Conservation (phyloP, 2,888 invertebrate genomes). For the Flexamia atlantica region DNA sequence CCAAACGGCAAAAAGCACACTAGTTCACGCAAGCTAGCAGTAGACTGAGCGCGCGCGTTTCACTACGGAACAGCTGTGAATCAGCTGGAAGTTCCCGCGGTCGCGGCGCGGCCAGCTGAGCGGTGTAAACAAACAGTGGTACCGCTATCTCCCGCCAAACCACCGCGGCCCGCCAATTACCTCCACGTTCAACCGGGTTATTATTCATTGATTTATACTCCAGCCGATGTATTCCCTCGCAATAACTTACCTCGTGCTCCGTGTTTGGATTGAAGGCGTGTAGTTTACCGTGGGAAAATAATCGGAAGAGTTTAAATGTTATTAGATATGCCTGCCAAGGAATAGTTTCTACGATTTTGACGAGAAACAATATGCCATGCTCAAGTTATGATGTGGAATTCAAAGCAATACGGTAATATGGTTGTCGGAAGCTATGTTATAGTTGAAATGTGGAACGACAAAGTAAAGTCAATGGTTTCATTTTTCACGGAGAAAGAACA, state of each 20-base stretch:
- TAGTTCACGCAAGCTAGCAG: conserved; percentile 28
- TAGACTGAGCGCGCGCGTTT: conserved; percentile 46
- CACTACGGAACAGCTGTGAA: conserved; percentile 40
- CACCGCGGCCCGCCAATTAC: conserved; percentile 44
- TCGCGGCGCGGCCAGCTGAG: conserved; percentile 30
- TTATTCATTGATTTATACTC: conserved; percentile 44
- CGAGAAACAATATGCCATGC: too few species aligned
- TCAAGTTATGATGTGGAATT: too few species aligned
- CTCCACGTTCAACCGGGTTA: conserved; percentile 17
- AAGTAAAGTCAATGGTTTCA: too few species aligned
- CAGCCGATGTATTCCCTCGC: conserved; percentile 20
- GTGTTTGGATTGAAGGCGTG: background rate
- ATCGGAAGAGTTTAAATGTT: background rate
- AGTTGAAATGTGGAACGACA: too few species aligned
- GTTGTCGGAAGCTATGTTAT: too few species aligned
- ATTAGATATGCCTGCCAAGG: too few species aligned
- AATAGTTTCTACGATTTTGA: too few species aligned
- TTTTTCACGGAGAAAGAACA: too few species aligned
- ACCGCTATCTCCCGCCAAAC: conserved; percentile 45
- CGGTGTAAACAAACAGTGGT: conserved; percentile 54
- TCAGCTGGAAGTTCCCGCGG: conserved; percentile 39
- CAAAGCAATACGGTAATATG: too few species aligned
- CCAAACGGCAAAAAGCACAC: conserved; percentile 36
- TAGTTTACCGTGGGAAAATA: conserved; percentile 7
- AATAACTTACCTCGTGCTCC: conserved; percentile 7